Base-by-base conservation (phyloP, 2,113 vertebrate genomes). In the Notarius lentiginosus region DNA sequence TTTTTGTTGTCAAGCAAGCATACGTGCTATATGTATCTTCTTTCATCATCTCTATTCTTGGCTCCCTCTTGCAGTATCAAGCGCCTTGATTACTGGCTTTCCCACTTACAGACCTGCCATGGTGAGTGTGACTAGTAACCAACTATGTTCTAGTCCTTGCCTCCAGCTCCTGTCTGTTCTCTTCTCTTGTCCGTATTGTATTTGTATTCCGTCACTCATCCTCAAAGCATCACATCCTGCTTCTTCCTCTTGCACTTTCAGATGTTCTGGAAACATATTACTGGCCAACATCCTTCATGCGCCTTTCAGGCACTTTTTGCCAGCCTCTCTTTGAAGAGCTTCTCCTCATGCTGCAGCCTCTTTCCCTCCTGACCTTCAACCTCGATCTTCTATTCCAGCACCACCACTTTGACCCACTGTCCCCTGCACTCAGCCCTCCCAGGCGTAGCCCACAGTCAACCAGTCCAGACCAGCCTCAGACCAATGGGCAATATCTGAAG, bases 301-400 rank as follows among this genome's bases (percentile, higher is more conserved):
- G 94, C 18, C 95, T 98, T 77, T 96, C 98, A 0, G 82, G 92
- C 73, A 93, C 93, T 1, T 91, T 95, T 88, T 99, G 97, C 90
- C 96, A 96, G 51, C 91, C 94, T 84, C 95, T 98, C 88, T 97
- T 97, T 0, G 97, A 99, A 88, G 98, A 99, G 93, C 96, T 99
- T 76, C 96, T 99, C 85, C 95, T 99, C 3, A 94, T 99, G 68
- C 93, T 99, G 6, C 98, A 99, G 93, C 98, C 98, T 0, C 96
- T 99, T 79, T 97, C 97, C 61, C 96, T 99, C 90, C 95, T 99
- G 77, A 98, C 98, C 87, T 99, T 99, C 92, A 97, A 96, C 94
- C 95, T 99, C 0, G 98, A 99, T 93, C 92, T 99, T 68, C 96
- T 99, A 12, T 99, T 99, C 1, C 98, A 99, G 93, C 96, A 98